Conservation (phyloP, 2,113 vertebrate genomes). For the Gasterosteus aculeatus region DNA sequence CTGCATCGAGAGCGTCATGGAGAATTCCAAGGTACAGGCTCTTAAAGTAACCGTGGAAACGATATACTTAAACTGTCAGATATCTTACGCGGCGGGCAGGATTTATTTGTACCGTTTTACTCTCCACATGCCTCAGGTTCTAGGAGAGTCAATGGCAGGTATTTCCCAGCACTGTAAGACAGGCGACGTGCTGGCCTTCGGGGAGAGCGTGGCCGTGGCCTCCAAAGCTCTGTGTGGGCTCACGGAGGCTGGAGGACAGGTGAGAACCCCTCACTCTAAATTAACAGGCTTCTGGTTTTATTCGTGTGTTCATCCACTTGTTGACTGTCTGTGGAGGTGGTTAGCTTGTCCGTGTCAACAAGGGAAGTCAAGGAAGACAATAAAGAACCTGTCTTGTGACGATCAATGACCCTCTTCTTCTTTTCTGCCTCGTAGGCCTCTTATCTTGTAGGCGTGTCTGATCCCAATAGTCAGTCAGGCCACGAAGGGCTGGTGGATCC, state of each 20-base stretch:
- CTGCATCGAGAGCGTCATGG: conserved; percentile 99
- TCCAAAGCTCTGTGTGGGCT: conserved; percentile 97
- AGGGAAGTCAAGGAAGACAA: not conserved
- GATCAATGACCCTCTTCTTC: not conserved
- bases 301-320: not conserved
- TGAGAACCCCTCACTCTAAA: conserved; percentile 68
- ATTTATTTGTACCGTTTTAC: conserved; percentile 6
- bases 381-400: not conserved
- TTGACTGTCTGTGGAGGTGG: not conserved
- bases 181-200: conserved; percentile 91
- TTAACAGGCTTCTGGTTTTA: conserved; percentile 7
- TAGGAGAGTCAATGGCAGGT: conserved; percentile 97
- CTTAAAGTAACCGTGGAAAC: conserved; percentile 36
- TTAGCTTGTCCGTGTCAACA: conserved; percentile 14
- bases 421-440: conserved; percentile 84
- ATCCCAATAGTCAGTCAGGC: conserved; percentile 97
- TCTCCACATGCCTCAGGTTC: conserved; percentile 81
- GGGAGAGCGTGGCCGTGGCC: conserved; percentile 93
- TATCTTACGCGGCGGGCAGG: conserved; percentile 20
- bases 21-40: conserved; percentile 94
- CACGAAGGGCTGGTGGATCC: conserved; percentile 98
- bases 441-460: conserved; percentile 97
- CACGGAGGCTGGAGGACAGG: conserved; percentile 97
- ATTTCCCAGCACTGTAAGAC: conserved; percentile 99
- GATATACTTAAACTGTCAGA: conserved; percentile 22